Conservation (phyloP, 1,140 invertebrate genomes). For the Tetragnatha versicolor region DNA sequence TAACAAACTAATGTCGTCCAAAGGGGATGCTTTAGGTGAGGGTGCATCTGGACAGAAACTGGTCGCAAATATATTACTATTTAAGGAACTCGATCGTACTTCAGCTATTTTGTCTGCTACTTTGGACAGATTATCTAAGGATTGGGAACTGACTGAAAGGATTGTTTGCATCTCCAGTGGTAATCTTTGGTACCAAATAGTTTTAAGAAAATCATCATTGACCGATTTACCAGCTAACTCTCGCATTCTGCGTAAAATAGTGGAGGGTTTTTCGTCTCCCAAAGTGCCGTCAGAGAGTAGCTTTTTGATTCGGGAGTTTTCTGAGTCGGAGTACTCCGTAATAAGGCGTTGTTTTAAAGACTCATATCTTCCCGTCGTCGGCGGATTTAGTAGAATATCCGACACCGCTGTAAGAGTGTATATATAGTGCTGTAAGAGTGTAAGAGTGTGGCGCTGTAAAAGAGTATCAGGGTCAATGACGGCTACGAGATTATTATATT, state of each 20-base stretch:
- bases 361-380: neutral
- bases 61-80: neutral
- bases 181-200: conserved; percentile 2
- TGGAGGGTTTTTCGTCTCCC: conserved; percentile 3
- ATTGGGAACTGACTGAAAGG: conserved; percentile 10
- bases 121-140: neutral
- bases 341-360: neutral
- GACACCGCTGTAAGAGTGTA: neutral
- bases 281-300: neutral
- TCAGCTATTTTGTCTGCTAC: conserved; percentile 24
- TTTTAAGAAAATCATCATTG: conserved; percentile 2
- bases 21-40: neutral
- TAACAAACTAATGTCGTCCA: neutral
- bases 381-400: neutral
- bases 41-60: neutral
- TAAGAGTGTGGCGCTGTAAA: too few species aligned
- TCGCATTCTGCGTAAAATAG: conserved; percentile 12
- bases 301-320: neutral
- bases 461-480: neutral
- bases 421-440: too few species aligned
- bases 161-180: conserved; percentile 17
- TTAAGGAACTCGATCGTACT: neutral
- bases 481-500: conserved; percentile 10
- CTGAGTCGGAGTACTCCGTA: neutral
- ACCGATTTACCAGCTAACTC: neutral